Evolutionary conservation across 2,797 vertebrate genomes (phyloP).

Genomic region (Danio tinwini): DNA sequence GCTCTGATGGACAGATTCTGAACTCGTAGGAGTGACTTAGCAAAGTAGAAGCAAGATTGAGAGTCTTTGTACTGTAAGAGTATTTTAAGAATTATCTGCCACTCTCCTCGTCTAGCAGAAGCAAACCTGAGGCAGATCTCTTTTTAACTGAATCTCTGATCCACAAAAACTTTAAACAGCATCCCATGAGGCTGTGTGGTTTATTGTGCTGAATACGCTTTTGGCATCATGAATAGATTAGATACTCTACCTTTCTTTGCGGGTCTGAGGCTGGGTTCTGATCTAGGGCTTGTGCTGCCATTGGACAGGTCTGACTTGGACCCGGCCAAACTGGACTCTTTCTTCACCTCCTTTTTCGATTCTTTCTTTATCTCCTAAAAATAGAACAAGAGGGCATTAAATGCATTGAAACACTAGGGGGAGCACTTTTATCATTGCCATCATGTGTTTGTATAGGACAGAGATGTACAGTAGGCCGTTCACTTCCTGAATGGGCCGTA

Average conservation of each 20-base stretch:
- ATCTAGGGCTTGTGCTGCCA: slow-evolving; percentile 87
- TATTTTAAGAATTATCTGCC: not conserved
- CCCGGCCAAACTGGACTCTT: slow-evolving; percentile 75
- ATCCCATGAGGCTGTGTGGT: slow-evolving; percentile 33
- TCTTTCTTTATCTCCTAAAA: slow-evolving; percentile 93
- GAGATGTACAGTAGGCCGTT: slow-evolving; percentile 1
- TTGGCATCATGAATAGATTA: not conserved
- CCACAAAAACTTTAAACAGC: slow-evolving; percentile 50
- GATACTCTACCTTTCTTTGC: slow-evolving; percentile 85
- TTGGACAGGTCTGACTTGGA: slow-evolving; percentile 87
- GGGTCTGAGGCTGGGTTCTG: slow-evolving; percentile 84
- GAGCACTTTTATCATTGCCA: not conserved
- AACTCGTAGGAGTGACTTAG: not conserved
- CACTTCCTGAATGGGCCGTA: slow-evolving; percentile 42
- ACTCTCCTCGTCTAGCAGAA: not conserved
- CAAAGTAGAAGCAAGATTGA: not conserved
- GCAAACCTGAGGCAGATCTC: slow-evolving; percentile 64
- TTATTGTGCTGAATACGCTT: slow-evolving; percentile 35
- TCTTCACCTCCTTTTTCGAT: slow-evolving; percentile 86
- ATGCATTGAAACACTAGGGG: slow-evolving; percentile 35
- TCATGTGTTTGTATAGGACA: not conserved
- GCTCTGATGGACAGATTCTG: not conserved
- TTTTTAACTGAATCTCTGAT: slow-evolving; percentile 67
- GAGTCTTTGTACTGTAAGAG: slow-evolving; percentile 34
- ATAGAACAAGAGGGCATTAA: slow-evolving; percentile 23